A percentile compares a stretch with the other conserved stretches of the same genome.
Conservation (phyloP, 2,113 vertebrate genomes). For the Rissa tridactyla region DNA sequence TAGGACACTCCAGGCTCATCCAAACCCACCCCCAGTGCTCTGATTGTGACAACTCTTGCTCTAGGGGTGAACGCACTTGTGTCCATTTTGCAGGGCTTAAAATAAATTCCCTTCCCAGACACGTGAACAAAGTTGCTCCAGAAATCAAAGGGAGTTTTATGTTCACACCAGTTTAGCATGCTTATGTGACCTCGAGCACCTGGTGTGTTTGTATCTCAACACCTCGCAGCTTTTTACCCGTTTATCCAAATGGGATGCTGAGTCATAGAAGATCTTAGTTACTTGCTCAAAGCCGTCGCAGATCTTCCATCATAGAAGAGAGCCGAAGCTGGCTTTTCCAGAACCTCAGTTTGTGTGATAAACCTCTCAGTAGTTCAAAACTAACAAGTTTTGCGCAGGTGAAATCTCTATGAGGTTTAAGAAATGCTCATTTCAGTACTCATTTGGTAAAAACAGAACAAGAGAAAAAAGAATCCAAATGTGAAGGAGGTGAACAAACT, state of each 20-base stretch:
- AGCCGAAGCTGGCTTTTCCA: background rate
- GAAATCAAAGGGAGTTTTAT: background rate
- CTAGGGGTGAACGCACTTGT: rapidly evolving
- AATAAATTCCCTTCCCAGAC: background rate
- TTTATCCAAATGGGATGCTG: background rate
- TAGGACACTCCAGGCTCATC: background rate
- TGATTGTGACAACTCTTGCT: background rate
- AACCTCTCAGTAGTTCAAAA: background rate
- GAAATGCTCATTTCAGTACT: background rate
- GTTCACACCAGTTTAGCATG: background rate
- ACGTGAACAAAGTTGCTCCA: background rate
- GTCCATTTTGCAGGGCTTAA: background rate
- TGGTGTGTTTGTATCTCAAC: background rate
- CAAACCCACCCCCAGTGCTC: background rate
- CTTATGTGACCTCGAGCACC: background rate
- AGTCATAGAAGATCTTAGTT: background rate
- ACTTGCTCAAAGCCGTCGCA: background rate
- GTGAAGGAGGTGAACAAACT: background rate
- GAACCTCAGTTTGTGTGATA: background rate
- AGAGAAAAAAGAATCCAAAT: background rate
- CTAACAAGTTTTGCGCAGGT: background rate
- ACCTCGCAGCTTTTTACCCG: background rate
- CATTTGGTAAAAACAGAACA: background rate
- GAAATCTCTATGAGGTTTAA: background rate
- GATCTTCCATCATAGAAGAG: background rate